Conservation (phyloP, 2,113 vertebrate species). For the Grus americana region DNA sequence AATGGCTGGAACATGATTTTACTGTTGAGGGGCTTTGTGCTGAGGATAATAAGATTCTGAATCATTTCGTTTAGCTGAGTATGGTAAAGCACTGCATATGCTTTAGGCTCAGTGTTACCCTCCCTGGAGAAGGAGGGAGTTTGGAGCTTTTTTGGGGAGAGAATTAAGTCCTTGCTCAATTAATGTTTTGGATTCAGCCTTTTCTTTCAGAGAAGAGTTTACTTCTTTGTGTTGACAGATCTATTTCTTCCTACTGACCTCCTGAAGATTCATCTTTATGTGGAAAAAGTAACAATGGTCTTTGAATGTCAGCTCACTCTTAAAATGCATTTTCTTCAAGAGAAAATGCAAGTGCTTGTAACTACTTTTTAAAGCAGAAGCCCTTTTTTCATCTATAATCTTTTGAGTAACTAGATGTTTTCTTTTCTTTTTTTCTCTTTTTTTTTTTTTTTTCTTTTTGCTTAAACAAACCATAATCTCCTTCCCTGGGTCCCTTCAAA, state of each 20-base stretch:
- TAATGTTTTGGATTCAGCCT: not conserved
- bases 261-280: not conserved
- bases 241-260: not conserved
- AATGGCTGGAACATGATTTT: not conserved
- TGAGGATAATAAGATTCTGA: not conserved
- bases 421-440: not conserved
- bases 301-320: not conserved
- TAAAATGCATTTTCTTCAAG: not conserved
- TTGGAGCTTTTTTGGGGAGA: not conserved
- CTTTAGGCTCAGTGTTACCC: not conserved
- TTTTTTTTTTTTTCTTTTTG: not conserved
- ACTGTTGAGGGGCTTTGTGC: not conserved
- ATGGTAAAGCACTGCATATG: not conserved
- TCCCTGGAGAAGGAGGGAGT: not conserved
- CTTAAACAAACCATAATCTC: not conserved
- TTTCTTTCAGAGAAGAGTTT: not conserved
- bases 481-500: not conserved
- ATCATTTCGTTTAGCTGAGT: not conserved
- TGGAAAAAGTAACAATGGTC: not conserved
- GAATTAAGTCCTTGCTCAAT: not conserved
- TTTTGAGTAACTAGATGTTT: not conserved
- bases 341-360: not conserved
- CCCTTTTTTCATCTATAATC: not conserved
- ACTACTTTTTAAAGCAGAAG: not conserved
- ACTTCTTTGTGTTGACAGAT: not conserved